phyloP scores from a whole-genome alignment of 1,140 invertebrate genomes.

The Brachystomella parvula region DNA sequence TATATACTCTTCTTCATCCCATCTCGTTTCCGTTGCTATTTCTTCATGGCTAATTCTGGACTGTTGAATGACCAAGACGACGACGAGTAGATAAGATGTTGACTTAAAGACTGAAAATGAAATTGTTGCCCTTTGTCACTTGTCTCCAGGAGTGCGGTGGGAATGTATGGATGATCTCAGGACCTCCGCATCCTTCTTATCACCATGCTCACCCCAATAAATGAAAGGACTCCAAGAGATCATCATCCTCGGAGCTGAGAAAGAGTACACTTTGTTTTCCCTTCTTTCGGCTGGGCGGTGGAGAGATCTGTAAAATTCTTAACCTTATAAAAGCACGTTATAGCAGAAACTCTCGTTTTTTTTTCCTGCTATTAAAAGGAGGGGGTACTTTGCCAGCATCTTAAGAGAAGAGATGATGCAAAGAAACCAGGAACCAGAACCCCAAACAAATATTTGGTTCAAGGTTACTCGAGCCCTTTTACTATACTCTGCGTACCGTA shows the following conservation, averaged over 20 bases:
- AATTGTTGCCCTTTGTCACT: no score
- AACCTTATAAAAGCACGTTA: not conserved
- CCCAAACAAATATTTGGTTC: no score
- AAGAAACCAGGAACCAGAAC: no score
- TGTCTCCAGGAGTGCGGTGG: no score
- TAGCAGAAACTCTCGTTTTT: not conserved
- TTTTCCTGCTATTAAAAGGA: not conserved
- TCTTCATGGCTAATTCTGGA: no score
- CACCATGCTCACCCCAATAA: not conserved
- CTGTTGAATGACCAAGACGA: not conserved
- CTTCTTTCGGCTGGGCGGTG: not conserved
- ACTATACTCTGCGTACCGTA: no score
- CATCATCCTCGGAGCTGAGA: not conserved
- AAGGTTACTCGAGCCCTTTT: no score
- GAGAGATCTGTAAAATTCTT: not conserved
- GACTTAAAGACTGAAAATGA: not conserved
- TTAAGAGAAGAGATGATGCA: not conserved
- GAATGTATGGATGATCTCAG: slow-evolving; percentile 11
- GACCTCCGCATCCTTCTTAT: not conserved
- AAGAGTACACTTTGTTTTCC: slow-evolving; percentile 10
- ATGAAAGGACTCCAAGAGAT: not conserved
- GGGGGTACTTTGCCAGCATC: not conserved
- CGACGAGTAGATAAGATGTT: not conserved
- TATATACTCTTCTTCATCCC: slow-evolving; percentile 9
- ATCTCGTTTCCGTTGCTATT: slow-evolving; percentile 3